Evolutionary conservation across 2,888 invertebrate genomes (phyloP), one percentile per base, ranked within the genome.

Genomic region (Matsumyia berberina): DNA sequence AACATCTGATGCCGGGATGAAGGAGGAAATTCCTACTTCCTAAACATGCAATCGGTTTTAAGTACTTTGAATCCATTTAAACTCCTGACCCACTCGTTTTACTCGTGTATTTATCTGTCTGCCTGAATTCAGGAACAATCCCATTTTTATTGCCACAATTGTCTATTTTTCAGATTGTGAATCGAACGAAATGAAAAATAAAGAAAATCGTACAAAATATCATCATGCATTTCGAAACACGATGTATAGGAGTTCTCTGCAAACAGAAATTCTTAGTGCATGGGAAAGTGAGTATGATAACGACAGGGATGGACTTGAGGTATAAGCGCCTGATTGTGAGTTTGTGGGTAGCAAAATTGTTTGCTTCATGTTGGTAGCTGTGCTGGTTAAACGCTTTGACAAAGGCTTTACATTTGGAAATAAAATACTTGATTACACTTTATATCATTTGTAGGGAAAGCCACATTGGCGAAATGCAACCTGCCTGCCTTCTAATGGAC

Each of bases 121-220:
- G 69, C 31, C 55, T 55, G 69, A 17, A 69, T 55, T 33, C 44
- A 17, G 33, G 55, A 69, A 55, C 69, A 57, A 55, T 55, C 55
- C 55, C 55, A 69, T 69, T 69, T 69, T 69, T 69, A 69, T 69
- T 64, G 64, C 64, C 49, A 64, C 64, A 64, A 64, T 64, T 69
- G 69, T 69, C 69, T 69, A 69, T 69, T 69, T 55, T 57, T 69
- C 42, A 15, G 55, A 69, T 69, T 69, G 33, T 51, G 24, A 24
- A 33, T 37, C 15, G 49, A 29, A 49, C n/a, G 12, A 24, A 19
- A n/a, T n/a, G 15, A 31, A 29, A 66, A 31, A 42, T 4, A 35
- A 31, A 29, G 15, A 51, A 44, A 24, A 19, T 31, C 2, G 19
- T 60, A 44, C 31, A 60, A 64, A 37, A 64, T 37, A 33, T 33